Evolutionary conservation across 2,797 vertebrate species (phyloP).

Genomic region (Cottoperca gobio): DNA sequence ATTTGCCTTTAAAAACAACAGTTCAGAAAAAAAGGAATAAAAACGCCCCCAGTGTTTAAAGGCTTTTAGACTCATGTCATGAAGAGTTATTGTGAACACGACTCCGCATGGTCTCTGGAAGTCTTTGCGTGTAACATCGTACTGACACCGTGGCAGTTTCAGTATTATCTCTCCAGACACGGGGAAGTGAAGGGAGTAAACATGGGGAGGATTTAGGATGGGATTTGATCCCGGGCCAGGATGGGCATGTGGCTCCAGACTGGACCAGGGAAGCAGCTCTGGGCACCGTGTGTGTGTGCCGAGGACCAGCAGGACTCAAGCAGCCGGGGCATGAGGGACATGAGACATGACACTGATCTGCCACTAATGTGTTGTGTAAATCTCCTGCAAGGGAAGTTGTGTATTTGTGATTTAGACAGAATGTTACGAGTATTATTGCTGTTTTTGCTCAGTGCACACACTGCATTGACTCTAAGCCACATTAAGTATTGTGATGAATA

Average conservation of each 20-base stretch:
- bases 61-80: neutral
- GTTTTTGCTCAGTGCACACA: conserved; percentile 20
- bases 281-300: conserved; percentile 28
- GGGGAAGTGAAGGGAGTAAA: conserved; percentile 39
- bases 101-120: conserved; percentile 5
- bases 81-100: conserved; percentile 29
- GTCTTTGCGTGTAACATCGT: neutral
- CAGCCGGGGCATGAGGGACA: conserved; percentile 30
- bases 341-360: conserved; percentile 31
- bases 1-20: too few relatives aligned
- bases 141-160: too few relatives aligned
- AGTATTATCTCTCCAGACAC: conserved; percentile 30
- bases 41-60: too few relatives aligned
- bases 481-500: conserved; percentile 30
- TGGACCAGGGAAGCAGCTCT: conserved; percentile 37
- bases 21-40: too few relatives aligned
- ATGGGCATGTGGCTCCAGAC: conserved; percentile 33
- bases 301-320: conserved; percentile 54
- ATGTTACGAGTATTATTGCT: conserved; percentile 1
- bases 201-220: conserved; percentile 5
- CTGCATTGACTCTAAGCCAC: conserved; percentile 27
- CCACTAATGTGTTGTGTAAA: conserved; percentile 35
- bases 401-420: neutral
- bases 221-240: conserved; percentile 55
- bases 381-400: conserved; percentile 23